These are phyloP conservation scores for Hermaeophaga mercurialis DNA, from an alignment of 2,888 invertebrate species.

Conservation along the genomic window DNA sequence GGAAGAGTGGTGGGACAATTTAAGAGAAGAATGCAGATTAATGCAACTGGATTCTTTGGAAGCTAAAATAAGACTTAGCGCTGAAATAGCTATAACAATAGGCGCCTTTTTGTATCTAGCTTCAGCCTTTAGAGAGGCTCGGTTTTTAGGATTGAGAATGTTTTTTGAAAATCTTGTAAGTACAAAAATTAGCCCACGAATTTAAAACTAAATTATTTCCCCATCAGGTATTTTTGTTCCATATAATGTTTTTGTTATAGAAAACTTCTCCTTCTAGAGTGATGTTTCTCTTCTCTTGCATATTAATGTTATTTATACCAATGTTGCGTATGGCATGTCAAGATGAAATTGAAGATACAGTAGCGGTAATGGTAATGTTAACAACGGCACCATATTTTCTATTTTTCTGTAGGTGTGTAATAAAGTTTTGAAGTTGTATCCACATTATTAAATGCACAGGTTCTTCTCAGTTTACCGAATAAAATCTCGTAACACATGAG, in stretches of 20 bases:
- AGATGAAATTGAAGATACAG: conserved; percentile 86
- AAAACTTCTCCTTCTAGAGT: conserved; percentile 89
- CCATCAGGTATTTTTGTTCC: too few species aligned
- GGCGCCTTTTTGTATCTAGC: conserved; percentile 85
- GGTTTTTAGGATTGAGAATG: conserved; percentile 90
- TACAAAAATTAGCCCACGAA: too few species aligned
- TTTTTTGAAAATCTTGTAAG: conserved; percentile 91
- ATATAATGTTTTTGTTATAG: conserved; percentile 58
- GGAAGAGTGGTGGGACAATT: conserved; percentile 74
- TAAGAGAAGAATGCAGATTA: conserved; percentile 72
- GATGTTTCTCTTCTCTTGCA: conserved; percentile 92
- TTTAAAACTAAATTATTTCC: too few species aligned
- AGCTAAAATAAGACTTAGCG: conserved; percentile 71
- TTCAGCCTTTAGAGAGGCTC: conserved; percentile 84
- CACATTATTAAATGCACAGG: too few species aligned
- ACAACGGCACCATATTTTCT: conserved; percentile 96
- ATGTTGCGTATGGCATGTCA: conserved; percentile 83
- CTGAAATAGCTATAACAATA: conserved; percentile 79
- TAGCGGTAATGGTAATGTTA: conserved; percentile 92
- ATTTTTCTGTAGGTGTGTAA: conserved; percentile 89
- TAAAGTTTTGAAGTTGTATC: too few species aligned
- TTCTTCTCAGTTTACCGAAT: too few species aligned
- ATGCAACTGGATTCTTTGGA: conserved; percentile 67
- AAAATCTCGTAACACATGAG: too few species aligned
- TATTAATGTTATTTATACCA: conserved; percentile 84